Base-by-base conservation (phyloP, 2,888 invertebrate genomes). In the Metellina segmentata region DNA sequence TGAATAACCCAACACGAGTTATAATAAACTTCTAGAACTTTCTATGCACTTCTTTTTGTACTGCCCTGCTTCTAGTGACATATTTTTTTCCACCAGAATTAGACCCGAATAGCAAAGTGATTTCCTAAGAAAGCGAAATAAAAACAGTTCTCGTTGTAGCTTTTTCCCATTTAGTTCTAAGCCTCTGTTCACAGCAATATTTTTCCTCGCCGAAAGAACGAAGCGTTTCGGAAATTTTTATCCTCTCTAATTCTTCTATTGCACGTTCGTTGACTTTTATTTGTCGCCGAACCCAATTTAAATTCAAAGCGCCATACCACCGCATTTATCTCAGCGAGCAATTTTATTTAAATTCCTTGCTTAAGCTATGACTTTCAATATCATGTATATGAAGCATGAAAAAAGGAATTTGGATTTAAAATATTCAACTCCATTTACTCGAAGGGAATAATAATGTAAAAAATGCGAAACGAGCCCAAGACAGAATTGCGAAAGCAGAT, bases 301-400 rank as follows among this genome's bases (percentile, higher is more conserved):
- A 75, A 90, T 86, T 86, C 85, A 69, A 88, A 88, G 81, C 88
- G 81, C 90, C n/a, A 61, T 72, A 49, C 79, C 52, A 13, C 20
- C 75, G 53, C 75, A 90, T 86, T 86, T 90, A 89, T 86, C 72
- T 48, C 70, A 34, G 81, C 70, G 75, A 75, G 85, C 90, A 81
- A 86, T 90, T 90, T 90, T 90, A 79, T 74, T 90, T 90, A 75
- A 90, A 90, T 85, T 85, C 85, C 70, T 16, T 52, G 81, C 81
- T 90, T 90, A 85, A 71, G 81, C 81, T 86, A 82, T 90, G 90
- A 90, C 85, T 90, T 90, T 90, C 90, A 90, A 90, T 90, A 90
- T 90, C 85, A 61, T 85, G 69, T 71, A 85, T 85, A 53, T 13
- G 75, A 85, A 79, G 75, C 79, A 51, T 51, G 78, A 69, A 70